A percentile compares a stretch with the other conserved stretches of the same genome.
Conservation (phyloP, 1,140 invertebrate genomes). For the Drosophila orosa region DNA sequence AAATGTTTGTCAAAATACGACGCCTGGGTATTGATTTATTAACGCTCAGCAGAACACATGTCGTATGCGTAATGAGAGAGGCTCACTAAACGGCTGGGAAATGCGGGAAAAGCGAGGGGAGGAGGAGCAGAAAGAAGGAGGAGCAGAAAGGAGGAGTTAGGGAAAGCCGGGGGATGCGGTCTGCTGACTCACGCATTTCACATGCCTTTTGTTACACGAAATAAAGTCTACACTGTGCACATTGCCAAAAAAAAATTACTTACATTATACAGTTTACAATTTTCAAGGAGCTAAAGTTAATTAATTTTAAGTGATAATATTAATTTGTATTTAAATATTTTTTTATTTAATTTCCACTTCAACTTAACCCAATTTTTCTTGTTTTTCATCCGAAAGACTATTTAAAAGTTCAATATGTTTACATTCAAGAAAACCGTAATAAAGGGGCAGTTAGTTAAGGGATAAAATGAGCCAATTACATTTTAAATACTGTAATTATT, state of each 20-base stretch:
- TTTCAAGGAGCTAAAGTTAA: neutral
- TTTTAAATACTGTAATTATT: neutral
- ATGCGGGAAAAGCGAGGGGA: neutral
- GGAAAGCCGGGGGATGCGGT: constrained; percentile 15
- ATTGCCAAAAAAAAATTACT: neutral
- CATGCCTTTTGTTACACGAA: constrained; percentile 44
- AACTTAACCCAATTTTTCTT: neutral
- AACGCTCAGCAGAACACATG: constrained; percentile 61
- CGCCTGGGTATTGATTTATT: constrained; percentile 77
- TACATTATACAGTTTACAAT: neutral
- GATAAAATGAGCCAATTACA: neutral
- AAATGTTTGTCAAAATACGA: constrained; percentile 77
- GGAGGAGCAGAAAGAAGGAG: neutral
- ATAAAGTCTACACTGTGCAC: constrained; percentile 4
- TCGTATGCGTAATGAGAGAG: constrained; percentile 63
- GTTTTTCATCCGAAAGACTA: neutral
- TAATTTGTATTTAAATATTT: neutral
- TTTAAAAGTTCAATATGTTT: neutral
- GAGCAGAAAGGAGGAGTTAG: neutral
- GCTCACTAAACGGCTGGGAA: constrained; percentile 30
- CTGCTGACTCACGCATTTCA: constrained; percentile 46
- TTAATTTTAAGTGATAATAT: too few relatives aligned
- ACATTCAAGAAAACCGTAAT: neutral
- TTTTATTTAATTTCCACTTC: rapidly evolving
- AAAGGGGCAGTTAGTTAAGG: neutral